Evolutionary conservation across 2,888 invertebrate species (phyloP).

Genomic region (Platycheirus rosarum): DNA sequence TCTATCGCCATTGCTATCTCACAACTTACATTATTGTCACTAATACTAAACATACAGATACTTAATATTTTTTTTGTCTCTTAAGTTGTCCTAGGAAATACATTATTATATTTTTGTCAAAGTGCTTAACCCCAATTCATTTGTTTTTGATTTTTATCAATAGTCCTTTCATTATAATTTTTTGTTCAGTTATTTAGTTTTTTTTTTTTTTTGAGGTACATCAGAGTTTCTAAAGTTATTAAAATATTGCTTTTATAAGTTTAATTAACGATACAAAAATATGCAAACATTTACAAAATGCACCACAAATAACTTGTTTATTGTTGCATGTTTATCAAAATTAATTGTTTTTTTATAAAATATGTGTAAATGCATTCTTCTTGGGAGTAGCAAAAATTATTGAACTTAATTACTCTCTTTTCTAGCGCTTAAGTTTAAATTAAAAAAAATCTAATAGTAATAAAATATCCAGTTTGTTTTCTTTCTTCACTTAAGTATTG

Average conservation of each 20-base stretch:
- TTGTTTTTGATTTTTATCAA: too few species aligned
- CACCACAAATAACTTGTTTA: background rate
- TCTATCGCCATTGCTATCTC: constrained; percentile 6
- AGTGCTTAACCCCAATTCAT: too few species aligned
- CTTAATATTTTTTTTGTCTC: background rate
- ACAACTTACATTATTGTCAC: background rate
- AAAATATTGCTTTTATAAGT: background rate
- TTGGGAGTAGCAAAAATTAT: constrained; percentile 2
- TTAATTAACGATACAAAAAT: too few species aligned
- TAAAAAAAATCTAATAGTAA: constrained; percentile 24
- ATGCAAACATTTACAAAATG: background rate
- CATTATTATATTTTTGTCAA: too few species aligned
- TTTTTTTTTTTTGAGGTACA: constrained; percentile 9
- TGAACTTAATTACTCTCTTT: background rate
- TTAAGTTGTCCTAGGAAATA: too few species aligned
- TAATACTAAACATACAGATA: background rate
- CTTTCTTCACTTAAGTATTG: constrained; percentile 14
- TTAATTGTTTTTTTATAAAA: background rate
- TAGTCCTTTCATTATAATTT: too few species aligned
- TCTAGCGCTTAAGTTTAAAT: constrained; percentile 7
- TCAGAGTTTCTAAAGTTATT: background rate
- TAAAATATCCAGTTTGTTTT: constrained; percentile 2
- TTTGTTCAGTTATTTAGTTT: too few species aligned
- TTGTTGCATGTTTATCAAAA: background rate
- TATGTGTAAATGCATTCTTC: constrained; percentile 2